Conservation (phyloP, 2,797 vertebrate genomes). For the Chromobotia macracanthus region DNA sequence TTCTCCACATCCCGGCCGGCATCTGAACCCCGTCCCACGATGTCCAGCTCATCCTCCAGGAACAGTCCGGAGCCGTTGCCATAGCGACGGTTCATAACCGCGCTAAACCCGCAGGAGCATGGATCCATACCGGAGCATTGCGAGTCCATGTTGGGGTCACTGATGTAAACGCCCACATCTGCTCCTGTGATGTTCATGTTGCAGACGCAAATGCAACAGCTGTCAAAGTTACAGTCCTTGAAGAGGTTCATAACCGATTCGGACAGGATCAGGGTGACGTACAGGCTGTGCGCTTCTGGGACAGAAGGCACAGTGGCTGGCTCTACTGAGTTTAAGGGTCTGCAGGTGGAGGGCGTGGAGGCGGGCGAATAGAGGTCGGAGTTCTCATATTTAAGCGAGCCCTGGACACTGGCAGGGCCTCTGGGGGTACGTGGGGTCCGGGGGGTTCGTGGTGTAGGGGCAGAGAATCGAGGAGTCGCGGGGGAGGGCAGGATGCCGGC, state of each 20-base stretch:
- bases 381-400: constrained; percentile 95
- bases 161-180: constrained; percentile 95
- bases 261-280: constrained; percentile 97
- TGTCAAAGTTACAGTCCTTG: constrained; percentile 99
- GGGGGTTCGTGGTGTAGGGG: constrained; percentile 91
- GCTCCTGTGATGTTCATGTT: constrained; percentile 99
- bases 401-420: constrained; percentile 93
- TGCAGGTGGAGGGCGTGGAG: constrained; percentile 94
- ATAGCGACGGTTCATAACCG: constrained; percentile 95
- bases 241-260: constrained; percentile 98
- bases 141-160: constrained; percentile 88
- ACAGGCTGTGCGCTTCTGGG: constrained; percentile 99
- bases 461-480: constrained; percentile 92
- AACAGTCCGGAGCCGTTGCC: constrained; percentile 96
- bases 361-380: constrained; percentile 96
- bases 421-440: constrained; percentile 94
- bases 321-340: constrained; percentile 95
- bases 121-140: constrained; percentile 77
- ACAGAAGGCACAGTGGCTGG: constrained; percentile 93
- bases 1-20: constrained; percentile 91
- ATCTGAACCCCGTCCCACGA: constrained; percentile 91
- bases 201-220: constrained; percentile 98
- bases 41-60: constrained; percentile 96
- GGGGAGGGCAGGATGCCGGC: constrained; percentile 94
- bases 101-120: constrained; percentile 96